phyloP scores from a whole-genome alignment of 2,888 invertebrate genomes.

The Hedya salicella region DNA sequence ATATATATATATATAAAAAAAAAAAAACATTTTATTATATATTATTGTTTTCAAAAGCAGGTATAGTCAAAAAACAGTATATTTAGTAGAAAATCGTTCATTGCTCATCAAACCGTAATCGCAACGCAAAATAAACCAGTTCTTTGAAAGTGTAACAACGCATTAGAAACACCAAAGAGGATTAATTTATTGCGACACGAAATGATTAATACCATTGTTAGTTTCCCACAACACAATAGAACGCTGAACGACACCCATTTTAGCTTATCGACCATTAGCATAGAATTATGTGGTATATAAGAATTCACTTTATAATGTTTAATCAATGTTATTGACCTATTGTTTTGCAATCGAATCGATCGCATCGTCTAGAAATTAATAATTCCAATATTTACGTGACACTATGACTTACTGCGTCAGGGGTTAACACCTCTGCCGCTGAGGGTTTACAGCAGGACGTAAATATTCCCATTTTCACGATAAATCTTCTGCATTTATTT shows the following conservation, averaged over 20 bases:
- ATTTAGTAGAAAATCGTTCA: too few relatives aligned
- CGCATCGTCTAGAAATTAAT: slow-evolving; percentile 19
- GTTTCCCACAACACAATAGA: background rate
- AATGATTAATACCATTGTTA: too few relatives aligned
- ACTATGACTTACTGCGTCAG: slow-evolving; percentile 82
- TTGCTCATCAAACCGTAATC: too few relatives aligned
- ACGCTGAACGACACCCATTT: background rate
- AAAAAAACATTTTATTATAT: too few relatives aligned
- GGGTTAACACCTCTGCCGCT: slow-evolving; percentile 83
- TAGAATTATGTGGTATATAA: background rate
- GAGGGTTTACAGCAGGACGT: slow-evolving; percentile 84
- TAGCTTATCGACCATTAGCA: background rate
- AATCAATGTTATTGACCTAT: slow-evolving; percentile 20
- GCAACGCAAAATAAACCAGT: too few relatives aligned
- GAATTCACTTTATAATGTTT: background rate
- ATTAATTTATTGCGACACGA: too few relatives aligned
- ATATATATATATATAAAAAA: too few relatives aligned
- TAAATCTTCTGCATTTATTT: slow-evolving; percentile 40
- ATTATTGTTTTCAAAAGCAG: too few relatives aligned
- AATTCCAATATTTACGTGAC: slow-evolving; percentile 17
- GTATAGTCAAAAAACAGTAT: too few relatives aligned
- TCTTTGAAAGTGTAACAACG: too few relatives aligned
- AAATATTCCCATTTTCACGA: slow-evolving; percentile 76
- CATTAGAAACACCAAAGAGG: too few relatives aligned
- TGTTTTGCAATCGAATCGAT: slow-evolving; percentile 38